Evolutionary conservation across 2,888 invertebrate genomes (phyloP).

Genomic region (Polia nebulosa): DNA sequence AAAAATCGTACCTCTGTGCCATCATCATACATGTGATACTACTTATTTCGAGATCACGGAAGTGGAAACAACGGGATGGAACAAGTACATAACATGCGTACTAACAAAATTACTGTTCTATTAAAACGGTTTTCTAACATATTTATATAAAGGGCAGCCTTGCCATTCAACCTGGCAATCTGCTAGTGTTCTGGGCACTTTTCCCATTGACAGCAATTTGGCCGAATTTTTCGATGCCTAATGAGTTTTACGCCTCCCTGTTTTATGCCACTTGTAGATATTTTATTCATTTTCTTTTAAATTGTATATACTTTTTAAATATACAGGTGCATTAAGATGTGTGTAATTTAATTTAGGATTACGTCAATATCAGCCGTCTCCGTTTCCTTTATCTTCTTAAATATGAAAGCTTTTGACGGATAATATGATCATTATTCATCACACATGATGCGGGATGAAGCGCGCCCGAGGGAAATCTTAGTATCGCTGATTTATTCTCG

Average conservation of each 20-base stretch:
- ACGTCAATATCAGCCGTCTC: neutral
- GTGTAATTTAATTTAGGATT: neutral
- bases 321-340: too few species aligned
- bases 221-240: too few species aligned
- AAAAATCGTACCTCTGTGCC: neutral
- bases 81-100: neutral
- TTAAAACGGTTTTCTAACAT: neutral
- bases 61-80: too few species aligned
- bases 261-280: too few species aligned
- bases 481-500: slow-evolving; percentile 31
- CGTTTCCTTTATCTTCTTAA: neutral
- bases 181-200: too few species aligned
- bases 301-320: too few species aligned
- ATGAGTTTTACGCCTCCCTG: too few species aligned
- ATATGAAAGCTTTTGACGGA: neutral
- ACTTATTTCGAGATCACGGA: neutral
- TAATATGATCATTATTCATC: slow-evolving; percentile 26
- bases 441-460: neutral
- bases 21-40: neutral
- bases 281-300: too few species aligned
- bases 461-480: slow-evolving; percentile 1
- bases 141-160: too few species aligned
- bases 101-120: neutral
- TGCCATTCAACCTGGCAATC: too few species aligned
- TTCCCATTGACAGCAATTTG: too few species aligned